Conservation (phyloP, 2,113 vertebrate genomes). For the Sporophila hypoxantha region DNA sequence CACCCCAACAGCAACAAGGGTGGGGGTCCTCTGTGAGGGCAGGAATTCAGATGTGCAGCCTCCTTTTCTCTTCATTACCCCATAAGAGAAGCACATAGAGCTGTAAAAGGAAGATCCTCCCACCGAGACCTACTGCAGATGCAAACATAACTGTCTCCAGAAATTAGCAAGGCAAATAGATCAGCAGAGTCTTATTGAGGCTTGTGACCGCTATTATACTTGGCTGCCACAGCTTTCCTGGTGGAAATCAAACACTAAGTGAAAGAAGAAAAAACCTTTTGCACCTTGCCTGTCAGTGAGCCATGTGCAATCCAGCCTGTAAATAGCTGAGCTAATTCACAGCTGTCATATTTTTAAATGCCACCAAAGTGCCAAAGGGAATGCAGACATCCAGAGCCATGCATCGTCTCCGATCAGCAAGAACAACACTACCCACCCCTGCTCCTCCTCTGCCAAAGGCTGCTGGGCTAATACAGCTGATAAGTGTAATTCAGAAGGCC, state of each 20-base stretch:
- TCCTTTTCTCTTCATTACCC: conserved; percentile 61
- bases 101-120: conserved; percentile 21
- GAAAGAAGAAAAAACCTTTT: background rate
- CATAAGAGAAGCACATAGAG: background rate
- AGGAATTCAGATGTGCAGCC: conserved; percentile 10
- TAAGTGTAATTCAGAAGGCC: conserved; percentile 31
- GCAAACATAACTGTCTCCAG: conserved; percentile 17
- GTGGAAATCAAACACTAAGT: conserved; percentile 10
- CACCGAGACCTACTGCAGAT: background rate
- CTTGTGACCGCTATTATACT: background rate
- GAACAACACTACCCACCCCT: background rate
- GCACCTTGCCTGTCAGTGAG: background rate
- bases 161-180: conserved; percentile 52
- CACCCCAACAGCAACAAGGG: conserved; percentile 5
- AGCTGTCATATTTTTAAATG: conserved; percentile 41
- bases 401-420: background rate
- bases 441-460: conserved; percentile 10
- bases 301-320: background rate
- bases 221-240: background rate
- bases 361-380: background rate
- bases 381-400: background rate
- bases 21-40: background rate
- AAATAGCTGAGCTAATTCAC: conserved; percentile 22
- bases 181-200: background rate
- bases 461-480: background rate